phyloP scores from a whole-genome alignment of 2,113 vertebrate genomes.

The Galemys pyrenaicus region DNA sequence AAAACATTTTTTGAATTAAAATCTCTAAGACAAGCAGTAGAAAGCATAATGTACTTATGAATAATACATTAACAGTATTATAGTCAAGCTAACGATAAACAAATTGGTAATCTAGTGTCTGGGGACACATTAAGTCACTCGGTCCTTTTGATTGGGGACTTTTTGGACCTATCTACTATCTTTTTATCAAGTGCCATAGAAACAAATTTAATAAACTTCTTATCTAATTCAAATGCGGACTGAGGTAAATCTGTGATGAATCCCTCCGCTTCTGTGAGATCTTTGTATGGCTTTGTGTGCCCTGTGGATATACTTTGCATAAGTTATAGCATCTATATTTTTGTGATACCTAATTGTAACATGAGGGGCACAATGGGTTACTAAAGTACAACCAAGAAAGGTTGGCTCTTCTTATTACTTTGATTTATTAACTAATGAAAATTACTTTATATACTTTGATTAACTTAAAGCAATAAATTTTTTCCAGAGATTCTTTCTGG shows the following conservation, averaged over 20 bases:
- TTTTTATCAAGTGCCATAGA: slow-evolving; percentile 3
- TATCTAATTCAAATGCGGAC: background rate
- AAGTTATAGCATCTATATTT: background rate
- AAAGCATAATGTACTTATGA: slow-evolving; percentile 7
- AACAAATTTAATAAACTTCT: slow-evolving; percentile 34
- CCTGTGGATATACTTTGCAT: background rate
- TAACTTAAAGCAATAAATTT: background rate
- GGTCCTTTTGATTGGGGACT: background rate
- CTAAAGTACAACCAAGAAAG: background rate
- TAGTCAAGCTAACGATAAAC: slow-evolving; percentile 6
- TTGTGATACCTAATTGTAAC: background rate
- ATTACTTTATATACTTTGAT: background rate
- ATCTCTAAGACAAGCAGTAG: slow-evolving; percentile 23
- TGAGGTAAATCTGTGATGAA: background rate
- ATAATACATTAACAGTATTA: slow-evolving; percentile 30
- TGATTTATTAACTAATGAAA: background rate
- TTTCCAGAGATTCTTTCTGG: background rate
- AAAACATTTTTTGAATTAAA: slow-evolving; percentile 53
- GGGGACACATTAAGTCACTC: background rate
- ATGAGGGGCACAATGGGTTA: background rate
- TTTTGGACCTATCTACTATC: background rate
- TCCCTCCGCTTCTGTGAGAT: background rate
- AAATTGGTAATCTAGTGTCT: background rate
- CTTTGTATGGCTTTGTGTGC: background rate
- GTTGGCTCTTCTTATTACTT: background rate